phyloP scores from a whole-genome alignment of 2,797 vertebrate species.

The Myoxocephalus aenaeus region DNA sequence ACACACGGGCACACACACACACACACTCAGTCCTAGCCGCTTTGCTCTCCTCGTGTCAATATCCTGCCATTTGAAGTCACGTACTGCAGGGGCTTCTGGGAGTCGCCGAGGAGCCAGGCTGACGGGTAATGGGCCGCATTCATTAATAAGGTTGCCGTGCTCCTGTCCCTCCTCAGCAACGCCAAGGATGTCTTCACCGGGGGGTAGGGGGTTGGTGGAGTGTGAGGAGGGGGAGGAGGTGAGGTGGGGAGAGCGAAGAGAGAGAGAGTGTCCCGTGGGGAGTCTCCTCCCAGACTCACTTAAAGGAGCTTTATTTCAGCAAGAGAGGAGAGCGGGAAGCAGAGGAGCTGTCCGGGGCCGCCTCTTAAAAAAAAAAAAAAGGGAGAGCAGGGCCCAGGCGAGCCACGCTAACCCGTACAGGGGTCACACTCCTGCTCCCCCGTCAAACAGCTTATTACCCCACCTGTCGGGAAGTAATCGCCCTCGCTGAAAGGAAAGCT shows the following conservation, averaged over 20 bases:
- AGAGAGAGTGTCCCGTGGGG: slow-evolving; percentile 74
- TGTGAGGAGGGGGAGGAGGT: slow-evolving; percentile 61
- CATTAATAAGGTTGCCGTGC: slow-evolving; percentile 98
- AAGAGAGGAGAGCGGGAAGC: slow-evolving; percentile 90
- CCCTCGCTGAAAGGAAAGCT: slow-evolving; percentile 88
- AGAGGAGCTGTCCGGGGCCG: slow-evolving; percentile 79
- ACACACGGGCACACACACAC: slow-evolving; percentile 52
- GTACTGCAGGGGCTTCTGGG: slow-evolving; percentile 98
- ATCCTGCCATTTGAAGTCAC: slow-evolving; percentile 99
- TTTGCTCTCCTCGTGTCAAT: slow-evolving; percentile 98
- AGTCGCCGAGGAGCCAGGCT: slow-evolving; percentile 96
- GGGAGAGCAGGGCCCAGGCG: slow-evolving; percentile 72
- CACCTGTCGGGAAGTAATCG: slow-evolving; percentile 96
- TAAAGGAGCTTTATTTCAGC: slow-evolving; percentile 98
- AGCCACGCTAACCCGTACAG: slow-evolving; percentile 87
- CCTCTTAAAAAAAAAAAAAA: slow-evolving; percentile 54
- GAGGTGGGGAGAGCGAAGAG: slow-evolving; percentile 60
- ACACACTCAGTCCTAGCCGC: slow-evolving; percentile 74
- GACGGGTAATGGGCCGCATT: slow-evolving; percentile 99
- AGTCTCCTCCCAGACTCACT: slow-evolving; percentile 92
- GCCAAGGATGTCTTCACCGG: slow-evolving; percentile 91
- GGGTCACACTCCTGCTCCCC: slow-evolving; percentile 85
- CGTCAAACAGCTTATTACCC: slow-evolving; percentile 99
- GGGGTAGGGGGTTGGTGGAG: slow-evolving; percentile 71
- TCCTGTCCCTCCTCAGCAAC: slow-evolving; percentile 96